These are phyloP conservation scores for Vannuccia rotundouncinata DNA, from an alignment of 2,888 invertebrate genomes.

Conservation along the genomic window DNA sequence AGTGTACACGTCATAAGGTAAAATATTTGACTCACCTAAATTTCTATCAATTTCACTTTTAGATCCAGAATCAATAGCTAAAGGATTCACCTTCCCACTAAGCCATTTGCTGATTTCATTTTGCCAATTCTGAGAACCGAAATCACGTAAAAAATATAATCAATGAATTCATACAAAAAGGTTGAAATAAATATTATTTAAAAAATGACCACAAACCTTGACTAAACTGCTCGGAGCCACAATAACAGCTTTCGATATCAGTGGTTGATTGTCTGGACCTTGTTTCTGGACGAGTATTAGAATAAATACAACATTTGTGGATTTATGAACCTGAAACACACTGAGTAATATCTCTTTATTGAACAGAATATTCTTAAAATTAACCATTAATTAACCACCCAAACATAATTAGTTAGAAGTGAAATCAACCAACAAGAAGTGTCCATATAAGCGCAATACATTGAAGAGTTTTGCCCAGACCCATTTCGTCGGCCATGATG, in stretches of 20 bases:
- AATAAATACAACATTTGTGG: too few relatives aligned
- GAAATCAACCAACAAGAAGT: conserved; percentile 60
- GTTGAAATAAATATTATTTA: background rate
- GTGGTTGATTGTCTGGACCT: conserved; percentile 80
- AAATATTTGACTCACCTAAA: conserved; percentile 51
- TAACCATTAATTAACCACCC: too few relatives aligned
- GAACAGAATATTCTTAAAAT: too few relatives aligned
- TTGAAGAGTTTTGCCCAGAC: conserved; percentile 90
- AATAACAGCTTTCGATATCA: conserved; percentile 83
- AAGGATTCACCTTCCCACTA: conserved; percentile 72
- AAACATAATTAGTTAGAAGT: too few relatives aligned
- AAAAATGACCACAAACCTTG: too few relatives aligned
- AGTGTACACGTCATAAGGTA: too few relatives aligned
- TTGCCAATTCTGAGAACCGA: conserved; percentile 73
- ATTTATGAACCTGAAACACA: too few relatives aligned
- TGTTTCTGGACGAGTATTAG: conserved; percentile 70
- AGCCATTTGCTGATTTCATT: conserved; percentile 97
- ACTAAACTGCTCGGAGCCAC: conserved; percentile 95
- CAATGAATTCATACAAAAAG: background rate
- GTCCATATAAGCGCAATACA: conserved; percentile 95
- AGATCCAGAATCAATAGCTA: conserved; percentile 57
- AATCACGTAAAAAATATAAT: background rate
- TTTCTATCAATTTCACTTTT: conserved; percentile 73
- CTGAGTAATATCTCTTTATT: too few relatives aligned
- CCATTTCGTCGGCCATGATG: conserved; percentile 99